Evolutionary conservation across 2,888 invertebrate species (phyloP).

Genomic region (Dolichomitus sp.): DNA sequence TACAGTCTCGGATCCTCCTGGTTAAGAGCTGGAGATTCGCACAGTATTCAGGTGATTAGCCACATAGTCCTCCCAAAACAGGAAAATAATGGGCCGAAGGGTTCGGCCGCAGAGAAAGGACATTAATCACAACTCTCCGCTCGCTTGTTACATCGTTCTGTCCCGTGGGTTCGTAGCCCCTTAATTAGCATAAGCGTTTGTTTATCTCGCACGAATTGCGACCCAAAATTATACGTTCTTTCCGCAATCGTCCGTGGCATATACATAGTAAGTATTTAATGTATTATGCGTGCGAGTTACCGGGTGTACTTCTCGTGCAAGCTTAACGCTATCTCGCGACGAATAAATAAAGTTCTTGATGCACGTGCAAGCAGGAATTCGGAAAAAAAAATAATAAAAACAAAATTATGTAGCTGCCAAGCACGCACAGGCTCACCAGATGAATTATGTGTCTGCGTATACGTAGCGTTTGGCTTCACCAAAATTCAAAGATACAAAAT

Average conservation of each 20-base stretch:
- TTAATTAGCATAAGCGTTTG: conserved; percentile 76
- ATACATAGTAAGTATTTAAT: conserved; percentile 31
- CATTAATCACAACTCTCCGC: conserved; percentile 70
- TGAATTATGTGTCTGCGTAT: conserved; percentile 18
- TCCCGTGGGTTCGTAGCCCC: conserved; percentile 11
- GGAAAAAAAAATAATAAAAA: conserved; percentile 7
- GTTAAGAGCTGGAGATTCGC: conserved; percentile 1
- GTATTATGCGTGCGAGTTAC: conserved; percentile 48
- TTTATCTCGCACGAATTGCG: conserved; percentile 72
- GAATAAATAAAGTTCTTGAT: conserved; percentile 53
- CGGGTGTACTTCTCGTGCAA: conserved; percentile 36
- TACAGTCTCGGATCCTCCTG: background rate
- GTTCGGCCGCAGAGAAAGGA: conserved; percentile 10
- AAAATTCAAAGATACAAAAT: background rate
- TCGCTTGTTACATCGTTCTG: conserved; percentile 49
- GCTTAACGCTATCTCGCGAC: conserved; percentile 49
- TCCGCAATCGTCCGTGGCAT: conserved; percentile 41
- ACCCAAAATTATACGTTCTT: conserved; percentile 66
- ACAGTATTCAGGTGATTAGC: conserved; percentile 8
- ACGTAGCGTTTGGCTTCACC: background rate
- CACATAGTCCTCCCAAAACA: conserved; percentile 2
- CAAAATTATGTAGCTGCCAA: background rate
- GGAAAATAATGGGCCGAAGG: conserved; percentile 43
- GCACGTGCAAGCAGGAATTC: conserved; percentile 18
- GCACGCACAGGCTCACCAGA: conserved; percentile 8